Base-by-base conservation (phyloP, 2,888 invertebrate species). In the Ichneumon xanthorius region DNA sequence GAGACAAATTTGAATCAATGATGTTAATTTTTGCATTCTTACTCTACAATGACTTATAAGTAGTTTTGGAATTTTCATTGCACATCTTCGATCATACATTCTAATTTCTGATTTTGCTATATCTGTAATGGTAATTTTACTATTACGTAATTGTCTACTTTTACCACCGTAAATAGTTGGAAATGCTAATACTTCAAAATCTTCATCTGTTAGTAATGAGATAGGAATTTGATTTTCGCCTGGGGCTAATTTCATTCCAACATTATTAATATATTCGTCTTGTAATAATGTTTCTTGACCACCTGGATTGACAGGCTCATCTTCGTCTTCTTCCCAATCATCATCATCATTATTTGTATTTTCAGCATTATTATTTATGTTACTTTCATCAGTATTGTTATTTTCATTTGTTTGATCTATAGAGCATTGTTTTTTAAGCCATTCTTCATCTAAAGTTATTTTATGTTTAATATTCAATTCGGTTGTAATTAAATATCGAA, bases 71-170 rank as follows among this genome's bases (percentile, higher is more conserved):
- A 70, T 50, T 70, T 70, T 50, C 19, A 50, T 80, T n/a, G 78
- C 79, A 58, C 78, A 73, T 68, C 85, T 72, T 75, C 85, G 58
- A 65, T 86, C 82, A 26, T 72, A 82, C 70, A 81, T 81, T 80
- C 81, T 79, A 48, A 84, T 76, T 86, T 86, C 86, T 30, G 87
- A 87, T 82, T 87, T 86, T 45, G 80, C 82, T 48, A 84, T 79
- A 75, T 87, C 65, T 65, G 78, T 26, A 68, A 61, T 55, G 7
- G 55, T 73, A 40, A 80, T 70, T 68, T 63, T 87, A 53, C 5
- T 55, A 77, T 61, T 75, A 76, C 9, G 40, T 70, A 77, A 77
- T 58, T 55, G 65, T 77, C 80, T 40, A 37, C 26, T 72, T 48
- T 85, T 33, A 2, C 78, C 85, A 58, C 65, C 82, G 63, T 78